phyloP scores from a whole-genome alignment of 1,140 invertebrate genomes.

The Eciton burchellii region DNA sequence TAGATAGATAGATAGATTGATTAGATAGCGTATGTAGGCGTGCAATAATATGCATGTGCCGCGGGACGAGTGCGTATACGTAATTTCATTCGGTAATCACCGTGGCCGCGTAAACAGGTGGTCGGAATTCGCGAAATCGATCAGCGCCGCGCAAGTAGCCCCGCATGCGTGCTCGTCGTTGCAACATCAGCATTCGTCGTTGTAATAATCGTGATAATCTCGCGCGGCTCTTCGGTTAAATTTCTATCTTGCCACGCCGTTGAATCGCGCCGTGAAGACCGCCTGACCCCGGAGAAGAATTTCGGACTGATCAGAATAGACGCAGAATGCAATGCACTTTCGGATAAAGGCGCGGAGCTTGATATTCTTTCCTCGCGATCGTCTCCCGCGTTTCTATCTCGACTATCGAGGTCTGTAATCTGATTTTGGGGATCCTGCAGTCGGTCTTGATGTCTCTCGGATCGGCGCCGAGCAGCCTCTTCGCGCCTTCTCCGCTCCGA shows the following conservation, averaged over 20 bases:
- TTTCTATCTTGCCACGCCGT: slow-evolving; percentile 23
- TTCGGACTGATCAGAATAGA: no score
- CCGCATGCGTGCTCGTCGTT: neutral
- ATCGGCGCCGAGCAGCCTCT: slow-evolving; percentile 21
- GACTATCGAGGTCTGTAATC: neutral
- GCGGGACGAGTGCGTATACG: slow-evolving; percentile 38
- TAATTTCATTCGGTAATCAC: slow-evolving; percentile 60
- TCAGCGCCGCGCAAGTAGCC: slow-evolving; percentile 35
- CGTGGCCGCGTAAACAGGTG: slow-evolving; percentile 49
- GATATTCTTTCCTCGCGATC: no score
- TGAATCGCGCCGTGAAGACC: slow-evolving; percentile 5
- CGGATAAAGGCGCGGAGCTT: no score
- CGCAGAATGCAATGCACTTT: no score
- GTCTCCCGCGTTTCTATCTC: no score
- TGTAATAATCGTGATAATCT: slow-evolving; percentile 49
- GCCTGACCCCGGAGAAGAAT: neutral
- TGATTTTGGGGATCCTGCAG: neutral
- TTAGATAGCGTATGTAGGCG: slow-evolving; percentile 15
- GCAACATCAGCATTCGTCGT: slow-evolving; percentile 42
- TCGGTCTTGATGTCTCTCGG: neutral
- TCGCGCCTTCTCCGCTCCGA: slow-evolving; percentile 22
- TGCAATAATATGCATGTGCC: slow-evolving; percentile 39
- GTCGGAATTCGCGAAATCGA: slow-evolving; percentile 58
- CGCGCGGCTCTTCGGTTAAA: slow-evolving; percentile 28
- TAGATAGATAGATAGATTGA: no score